These are phyloP conservation scores for Enteromius unitaeniatus DNA, from an alignment of 2,797 vertebrate species.

Conservation along the genomic window DNA sequence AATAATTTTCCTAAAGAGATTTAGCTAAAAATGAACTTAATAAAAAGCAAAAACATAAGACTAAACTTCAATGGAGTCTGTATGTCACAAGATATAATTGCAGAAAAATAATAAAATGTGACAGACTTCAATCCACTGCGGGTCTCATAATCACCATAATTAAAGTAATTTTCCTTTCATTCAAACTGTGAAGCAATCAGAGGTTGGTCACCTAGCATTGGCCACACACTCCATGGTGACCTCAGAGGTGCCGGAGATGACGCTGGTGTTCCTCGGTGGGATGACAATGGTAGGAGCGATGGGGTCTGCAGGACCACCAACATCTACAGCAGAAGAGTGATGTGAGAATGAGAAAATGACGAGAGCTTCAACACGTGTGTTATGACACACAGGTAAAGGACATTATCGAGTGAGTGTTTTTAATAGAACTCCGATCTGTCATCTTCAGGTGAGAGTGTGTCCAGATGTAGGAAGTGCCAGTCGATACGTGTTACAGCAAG, in stretches of 20 bases:
- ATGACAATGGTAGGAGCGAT: conserved; percentile 95
- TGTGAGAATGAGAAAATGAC: conserved; percentile 13
- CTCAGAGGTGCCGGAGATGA: conserved; percentile 90
- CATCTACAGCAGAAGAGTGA: conserved; percentile 76
- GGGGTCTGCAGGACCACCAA: conserved; percentile 93
- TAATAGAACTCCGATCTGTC: conserved; percentile 37
- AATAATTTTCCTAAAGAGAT: not conserved
- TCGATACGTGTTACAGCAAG: conserved; percentile 31
- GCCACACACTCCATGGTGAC: conserved; percentile 96
- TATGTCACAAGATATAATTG: not conserved
- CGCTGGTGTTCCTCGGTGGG: conserved; percentile 93
- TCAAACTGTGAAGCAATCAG: not conserved
- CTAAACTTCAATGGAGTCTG: not conserved
- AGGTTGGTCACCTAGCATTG: conserved; percentile 86
- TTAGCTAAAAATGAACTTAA: not conserved
- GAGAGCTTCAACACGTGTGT: conserved; percentile 6
- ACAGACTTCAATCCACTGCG: not conserved
- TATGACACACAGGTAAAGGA: conserved; percentile 20
- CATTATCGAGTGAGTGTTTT: conserved; percentile 30
- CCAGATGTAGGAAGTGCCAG: conserved; percentile 16
- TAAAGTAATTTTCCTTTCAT: not conserved
- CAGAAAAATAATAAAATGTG: not conserved
- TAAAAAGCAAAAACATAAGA: not conserved
- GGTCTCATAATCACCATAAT: not conserved
- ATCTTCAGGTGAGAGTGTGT: conserved; percentile 30